Base-by-base conservation (phyloP, 37 sponge, comb jelly and placozoan species). In the Eunapius fragilis region DNA sequence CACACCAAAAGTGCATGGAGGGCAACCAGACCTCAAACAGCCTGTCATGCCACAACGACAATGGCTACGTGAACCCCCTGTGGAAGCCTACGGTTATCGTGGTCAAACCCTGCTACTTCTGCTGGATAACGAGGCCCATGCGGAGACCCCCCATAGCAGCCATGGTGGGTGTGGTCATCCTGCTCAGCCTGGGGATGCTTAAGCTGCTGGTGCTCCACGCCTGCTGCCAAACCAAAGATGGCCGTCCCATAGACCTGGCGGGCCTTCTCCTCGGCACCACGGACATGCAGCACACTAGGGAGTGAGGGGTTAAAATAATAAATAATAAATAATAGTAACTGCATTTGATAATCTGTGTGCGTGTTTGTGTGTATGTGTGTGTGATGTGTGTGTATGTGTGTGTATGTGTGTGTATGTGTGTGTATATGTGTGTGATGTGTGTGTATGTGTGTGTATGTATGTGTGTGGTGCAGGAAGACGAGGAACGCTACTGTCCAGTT, bases 71-170 rank as follows among this genome's bases (percentile, higher is more conserved):
- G 26, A 83, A 86, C 68, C 86, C 84, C 17, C 83, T 83, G 48
- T 91, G 87, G 87, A 45, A 74, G 58, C 88, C 82, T 0, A 71
- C 69, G 2, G 67, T 81, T 22, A 74, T 94, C 6, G 37, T 85
- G 5, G 33, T 77, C 2, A 27, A 84, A 30, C 74, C 86, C 23
- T 94, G 95, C 76, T 80, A 84, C 80, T 80, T 91, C 76, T 94
- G 95, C 72, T 94, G 95, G 95, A 76, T 94, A 69, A 91, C 89
- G 11, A 85, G 86, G 47, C 73, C 92, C 68, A 77, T 94, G 79
- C 85, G 82, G 67, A 75, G 87, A 69, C 95, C 95, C 0, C 33
- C 68, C 82, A 87, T 69, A 27, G 68, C 49, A 22, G 49, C 89
- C 25, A 88, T 85, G 30, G 37, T 85, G 12, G 71, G 80, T 0